These are phyloP conservation scores for Nebria ingens DNA, from an alignment of 1,140 invertebrate species.

Conservation along the genomic window DNA sequence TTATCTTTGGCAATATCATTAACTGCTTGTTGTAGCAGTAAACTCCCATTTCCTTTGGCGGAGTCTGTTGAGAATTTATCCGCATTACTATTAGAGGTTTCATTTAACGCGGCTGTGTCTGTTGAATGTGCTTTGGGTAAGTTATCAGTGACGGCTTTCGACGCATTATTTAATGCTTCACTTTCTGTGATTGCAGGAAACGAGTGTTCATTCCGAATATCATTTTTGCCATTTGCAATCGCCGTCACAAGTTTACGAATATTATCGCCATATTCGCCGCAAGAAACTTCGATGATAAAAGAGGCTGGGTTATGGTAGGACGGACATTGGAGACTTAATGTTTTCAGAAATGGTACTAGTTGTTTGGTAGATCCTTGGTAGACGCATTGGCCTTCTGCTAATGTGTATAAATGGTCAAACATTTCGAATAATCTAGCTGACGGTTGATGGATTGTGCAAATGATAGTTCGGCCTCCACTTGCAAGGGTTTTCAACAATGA, in stretches of 20 bases:
- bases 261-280: slow-evolving; percentile 89
- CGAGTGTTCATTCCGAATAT: slow-evolving; percentile 54
- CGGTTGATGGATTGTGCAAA: slow-evolving; percentile 97
- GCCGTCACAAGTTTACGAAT: slow-evolving; percentile 73
- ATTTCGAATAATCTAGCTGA: slow-evolving; percentile 92
- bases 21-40: slow-evolving; percentile 45
- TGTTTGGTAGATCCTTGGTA: slow-evolving; percentile 80
- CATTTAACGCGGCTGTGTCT: slow-evolving; percentile 39
- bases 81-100: slow-evolving; percentile 35
- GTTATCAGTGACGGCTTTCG: slow-evolving; percentile 29
- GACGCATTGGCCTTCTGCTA: slow-evolving; percentile 89
- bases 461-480: slow-evolving; percentile 82
- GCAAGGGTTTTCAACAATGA: slow-evolving; percentile 78
- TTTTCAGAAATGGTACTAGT: slow-evolving; percentile 78
- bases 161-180: slow-evolving; percentile 52
- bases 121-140: slow-evolving; percentile 21
- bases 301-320: slow-evolving; percentile 95
- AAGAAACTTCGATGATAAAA: slow-evolving; percentile 91
- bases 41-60: slow-evolving; percentile 25
- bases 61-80: slow-evolving; percentile 43
- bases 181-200: slow-evolving; percentile 47
- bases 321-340: slow-evolving; percentile 76
- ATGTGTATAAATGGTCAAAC: slow-evolving; percentile 91
- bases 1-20: slow-evolving; percentile 57
- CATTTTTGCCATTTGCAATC: slow-evolving; percentile 69